A percentile compares a stretch with the other conserved stretches of the same genome.
Evolutionary conservation across 1,140 invertebrate genomes (phyloP).

Genomic region (Zaprionus capensis): DNA sequence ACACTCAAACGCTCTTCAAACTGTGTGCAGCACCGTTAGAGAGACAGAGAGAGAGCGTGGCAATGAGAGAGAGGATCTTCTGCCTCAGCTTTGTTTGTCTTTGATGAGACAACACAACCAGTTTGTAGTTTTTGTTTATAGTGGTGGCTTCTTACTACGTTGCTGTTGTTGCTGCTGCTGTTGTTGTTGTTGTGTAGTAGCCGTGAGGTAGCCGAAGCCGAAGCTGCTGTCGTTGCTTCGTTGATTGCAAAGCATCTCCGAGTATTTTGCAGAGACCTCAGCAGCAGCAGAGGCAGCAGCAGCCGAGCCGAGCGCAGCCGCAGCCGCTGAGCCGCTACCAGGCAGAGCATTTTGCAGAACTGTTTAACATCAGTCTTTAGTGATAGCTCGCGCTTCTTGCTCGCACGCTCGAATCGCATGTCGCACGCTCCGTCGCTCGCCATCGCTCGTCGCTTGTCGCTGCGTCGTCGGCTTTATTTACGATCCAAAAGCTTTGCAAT

Average conservation of each 20-base stretch:
- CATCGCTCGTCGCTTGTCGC: not conserved
- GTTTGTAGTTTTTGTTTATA: conserved; percentile 80
- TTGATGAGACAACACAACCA: conserved; percentile 72
- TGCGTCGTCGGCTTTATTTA: not conserved
- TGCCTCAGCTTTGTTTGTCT: conserved; percentile 61
- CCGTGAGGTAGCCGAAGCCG: conserved; percentile 51
- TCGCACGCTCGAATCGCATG: conserved; percentile 79
- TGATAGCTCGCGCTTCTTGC: conserved; percentile 84
- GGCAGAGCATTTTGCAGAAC: conserved; percentile 82
- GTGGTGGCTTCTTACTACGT: conserved; percentile 55
- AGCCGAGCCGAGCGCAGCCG: conserved; percentile 16
- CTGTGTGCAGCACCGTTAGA: conserved; percentile 68
- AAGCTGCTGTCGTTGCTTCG: conserved; percentile 49
- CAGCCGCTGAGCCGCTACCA: conserved; percentile 37
- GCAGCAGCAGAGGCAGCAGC: conserved; percentile 14
- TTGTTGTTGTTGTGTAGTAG: conserved; percentile 39
- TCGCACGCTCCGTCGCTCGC: conserved; percentile 48
- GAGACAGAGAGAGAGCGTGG: conserved; percentile 32
- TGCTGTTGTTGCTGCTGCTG: conserved; percentile 34
- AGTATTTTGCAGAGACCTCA: conserved; percentile 47
- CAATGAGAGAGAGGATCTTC: conserved; percentile 29
- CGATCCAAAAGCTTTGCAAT: not conserved
- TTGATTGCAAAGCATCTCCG: conserved; percentile 72
- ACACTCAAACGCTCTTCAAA: conserved; percentile 30
- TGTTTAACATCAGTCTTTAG: conserved; percentile 84